A percentile compares a stretch with the other conserved stretches of the same genome.
phyloP scores from a whole-genome alignment of 2,797 vertebrate genomes.

The Cygnus olor region DNA sequence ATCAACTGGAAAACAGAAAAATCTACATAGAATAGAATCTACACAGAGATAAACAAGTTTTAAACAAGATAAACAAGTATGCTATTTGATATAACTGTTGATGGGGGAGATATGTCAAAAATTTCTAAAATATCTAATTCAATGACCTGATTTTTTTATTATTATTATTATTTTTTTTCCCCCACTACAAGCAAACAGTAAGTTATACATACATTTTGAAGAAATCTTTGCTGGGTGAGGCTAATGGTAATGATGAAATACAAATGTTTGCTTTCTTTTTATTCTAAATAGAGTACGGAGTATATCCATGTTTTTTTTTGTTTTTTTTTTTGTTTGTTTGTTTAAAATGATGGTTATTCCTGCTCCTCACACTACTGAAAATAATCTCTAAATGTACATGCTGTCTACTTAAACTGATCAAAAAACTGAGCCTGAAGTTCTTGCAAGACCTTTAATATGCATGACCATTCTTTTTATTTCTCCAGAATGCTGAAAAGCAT shows the following conservation, averaged over 20 bases:
- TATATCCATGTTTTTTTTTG: not conserved
- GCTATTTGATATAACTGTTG: not conserved
- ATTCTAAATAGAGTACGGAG: not conserved
- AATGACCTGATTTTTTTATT: not conserved
- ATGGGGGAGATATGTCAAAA: not conserved
- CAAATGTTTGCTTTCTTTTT: not conserved
- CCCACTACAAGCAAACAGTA: not conserved
- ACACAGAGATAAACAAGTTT: not conserved
- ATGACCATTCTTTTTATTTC: not conserved
- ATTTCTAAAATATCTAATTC: not conserved
- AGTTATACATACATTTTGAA: not conserved
- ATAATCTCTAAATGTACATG: not conserved
- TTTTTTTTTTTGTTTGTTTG: not conserved
- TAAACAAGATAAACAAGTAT: not conserved
- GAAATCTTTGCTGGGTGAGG: not conserved
- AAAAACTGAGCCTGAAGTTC: not conserved
- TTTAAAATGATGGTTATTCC: not conserved
- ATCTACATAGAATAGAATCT: not conserved
- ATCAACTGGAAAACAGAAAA: not conserved
- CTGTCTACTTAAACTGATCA: not conserved
- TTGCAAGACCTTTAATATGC: not conserved
- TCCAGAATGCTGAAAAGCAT: not conserved
- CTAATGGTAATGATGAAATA: not conserved
- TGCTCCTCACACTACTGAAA: not conserved
- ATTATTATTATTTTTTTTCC: not conserved